Percentiles rank a stretch among this genome's conserved stretches.
phyloP scores from a whole-genome alignment of 2,888 invertebrate genomes.

The Xestia rhomboidea region DNA sequence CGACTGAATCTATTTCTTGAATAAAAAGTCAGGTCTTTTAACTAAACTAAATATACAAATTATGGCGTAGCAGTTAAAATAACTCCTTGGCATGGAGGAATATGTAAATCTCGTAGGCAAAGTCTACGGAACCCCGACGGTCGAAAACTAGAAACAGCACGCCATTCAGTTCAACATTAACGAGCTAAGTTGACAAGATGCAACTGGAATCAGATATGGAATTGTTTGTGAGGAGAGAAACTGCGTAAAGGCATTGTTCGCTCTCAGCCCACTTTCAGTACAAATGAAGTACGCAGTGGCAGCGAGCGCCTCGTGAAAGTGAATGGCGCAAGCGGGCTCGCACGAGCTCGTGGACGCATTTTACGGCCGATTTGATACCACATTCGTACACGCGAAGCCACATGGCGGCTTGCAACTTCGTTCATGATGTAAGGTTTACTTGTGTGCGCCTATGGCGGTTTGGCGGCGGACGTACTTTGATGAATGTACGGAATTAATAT shows the following conservation, averaged over 20 bases:
- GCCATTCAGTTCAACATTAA: constrained; percentile 23
- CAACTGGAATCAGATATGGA: constrained; percentile 72
- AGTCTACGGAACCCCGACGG: background rate
- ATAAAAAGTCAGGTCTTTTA: constrained; percentile 51
- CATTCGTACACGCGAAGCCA: constrained; percentile 82
- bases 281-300: constrained; percentile 72
- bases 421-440: constrained; percentile 73
- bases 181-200: constrained; percentile 69
- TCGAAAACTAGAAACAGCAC: background rate
- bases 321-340: constrained; percentile 84
- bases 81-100: background rate
- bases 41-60: too few species aligned
- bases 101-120: background rate
- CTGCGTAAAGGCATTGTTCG: constrained; percentile 83
- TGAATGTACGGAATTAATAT: constrained; percentile 65
- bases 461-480: constrained; percentile 65
- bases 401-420: constrained; percentile 69
- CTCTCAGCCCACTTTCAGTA: constrained; percentile 87
- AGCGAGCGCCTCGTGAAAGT: constrained; percentile 85
- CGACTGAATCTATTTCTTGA: constrained; percentile 48
- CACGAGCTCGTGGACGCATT: constrained; percentile 80
- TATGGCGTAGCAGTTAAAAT: background rate
- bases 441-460: constrained; percentile 47
- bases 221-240: constrained; percentile 88
- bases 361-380: constrained; percentile 83